phyloP scores from a whole-genome alignment of 2,113 vertebrate species.

The Rhinoptilus africanus region DNA sequence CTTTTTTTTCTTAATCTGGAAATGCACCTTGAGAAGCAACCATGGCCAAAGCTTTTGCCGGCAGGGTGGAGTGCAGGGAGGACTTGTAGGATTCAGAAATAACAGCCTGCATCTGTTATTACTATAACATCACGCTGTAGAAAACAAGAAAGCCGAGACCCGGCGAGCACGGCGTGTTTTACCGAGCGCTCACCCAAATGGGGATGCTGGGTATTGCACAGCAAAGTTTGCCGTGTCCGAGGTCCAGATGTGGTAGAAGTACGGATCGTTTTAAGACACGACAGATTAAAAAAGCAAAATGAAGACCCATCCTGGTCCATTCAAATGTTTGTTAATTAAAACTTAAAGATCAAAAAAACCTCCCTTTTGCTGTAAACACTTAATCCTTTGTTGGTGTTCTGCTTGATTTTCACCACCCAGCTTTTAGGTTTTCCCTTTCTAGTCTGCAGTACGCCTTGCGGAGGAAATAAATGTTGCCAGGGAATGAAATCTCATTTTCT shows the following conservation, averaged over 20 bases:
- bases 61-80: background rate
- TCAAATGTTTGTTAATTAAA: background rate
- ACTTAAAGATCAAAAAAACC: background rate
- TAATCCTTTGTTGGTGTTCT: background rate
- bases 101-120: background rate
- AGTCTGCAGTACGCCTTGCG: background rate
- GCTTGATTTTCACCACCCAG: background rate
- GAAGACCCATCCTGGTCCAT: background rate
- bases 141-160: background rate
- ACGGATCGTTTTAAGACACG: accelerated
- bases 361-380: background rate
- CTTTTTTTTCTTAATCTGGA: background rate
- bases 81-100: background rate
- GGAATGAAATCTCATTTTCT: background rate
- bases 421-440: background rate
- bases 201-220: background rate
- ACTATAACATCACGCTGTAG: background rate
- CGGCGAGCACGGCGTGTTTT: background rate
- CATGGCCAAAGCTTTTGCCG: background rate
- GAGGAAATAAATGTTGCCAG: background rate
- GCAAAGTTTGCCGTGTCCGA: background rate
- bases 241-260: background rate
- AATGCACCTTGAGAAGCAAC: background rate
- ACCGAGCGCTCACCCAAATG: background rate
- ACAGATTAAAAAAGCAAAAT: background rate